Base-by-base conservation (phyloP, 1,140 invertebrate species). In the Temnothorax longispinosus region DNA sequence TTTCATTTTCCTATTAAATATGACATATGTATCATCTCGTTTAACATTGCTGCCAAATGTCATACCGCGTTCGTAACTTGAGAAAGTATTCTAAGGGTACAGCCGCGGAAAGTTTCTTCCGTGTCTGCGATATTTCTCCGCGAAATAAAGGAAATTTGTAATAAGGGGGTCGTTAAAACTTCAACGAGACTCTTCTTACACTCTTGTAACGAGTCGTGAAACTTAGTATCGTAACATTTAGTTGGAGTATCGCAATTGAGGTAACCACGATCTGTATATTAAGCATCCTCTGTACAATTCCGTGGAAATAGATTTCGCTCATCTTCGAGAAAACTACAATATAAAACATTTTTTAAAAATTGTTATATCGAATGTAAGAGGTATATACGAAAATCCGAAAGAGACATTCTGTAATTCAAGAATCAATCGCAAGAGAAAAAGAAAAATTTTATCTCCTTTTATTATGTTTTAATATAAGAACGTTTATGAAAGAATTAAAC, bases 71-170 rank as follows among this genome's bases (percentile, higher is more conserved):
- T 44, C 54, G 4, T 74, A 84, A 84, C 41, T 75, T 50, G 54
- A 7, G 32, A 74, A 84, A 74, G 56, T 84, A 84, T 84, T 84
- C 41, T 56, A 60, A 50, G 27, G 62, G 32, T n/a, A 74, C 38
- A 32, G 41, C 69, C 69, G 54, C 41, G 54, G 15, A 82, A 82
- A 84, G 67, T 84, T 84, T 80, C 15, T 35, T 27, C 35, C 69
- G 54, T 35, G 67, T 15, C 82, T 85, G 76, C 58, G 87, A 88
- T 78, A 85, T 81, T 85, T 76, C 82, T 78, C 8, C 35, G 60
- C 60, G 52, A 85, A 85, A 77, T 78, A 85, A 85, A 64, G 82
- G 74, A 78, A 85, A 77, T 85, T 84, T 84, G 80, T 84, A 75
- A 84, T 84, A 84, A 84, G 69, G 69, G 54, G 69, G 54, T 84